Evolutionary conservation across 2,888 invertebrate genomes (phyloP).

Genomic region (Cephus runcator): DNA sequence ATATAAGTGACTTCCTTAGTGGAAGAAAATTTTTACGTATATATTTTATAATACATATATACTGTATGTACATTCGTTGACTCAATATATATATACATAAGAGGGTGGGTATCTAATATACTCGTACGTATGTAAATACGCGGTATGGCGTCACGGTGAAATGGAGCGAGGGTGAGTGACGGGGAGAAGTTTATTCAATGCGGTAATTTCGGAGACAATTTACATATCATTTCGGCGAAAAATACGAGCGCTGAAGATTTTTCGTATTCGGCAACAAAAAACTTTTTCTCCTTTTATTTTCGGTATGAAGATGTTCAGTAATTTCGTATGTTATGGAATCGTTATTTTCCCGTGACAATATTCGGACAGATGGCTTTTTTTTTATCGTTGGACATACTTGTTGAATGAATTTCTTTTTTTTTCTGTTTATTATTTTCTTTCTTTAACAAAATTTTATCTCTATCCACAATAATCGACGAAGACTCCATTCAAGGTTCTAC

Average conservation of each 20-base stretch:
- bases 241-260: not conserved
- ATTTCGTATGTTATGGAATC: not conserved
- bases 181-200: constrained; percentile 23
- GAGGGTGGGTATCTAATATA: not conserved
- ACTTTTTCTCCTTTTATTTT: not conserved
- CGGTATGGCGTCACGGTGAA: constrained; percentile 7
- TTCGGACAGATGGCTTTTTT: no score
- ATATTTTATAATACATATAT: not conserved
- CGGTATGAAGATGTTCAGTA: no score
- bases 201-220: constrained; percentile 20
- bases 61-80: not conserved
- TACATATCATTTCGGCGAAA: constrained; percentile 18
- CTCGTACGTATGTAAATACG: constrained; percentile 7
- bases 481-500: not conserved
- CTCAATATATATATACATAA: not conserved
- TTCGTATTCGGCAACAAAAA: not conserved
- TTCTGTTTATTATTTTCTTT: no score
- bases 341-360: no score
- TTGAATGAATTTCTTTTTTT: no score
- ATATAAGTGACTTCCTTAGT: not conserved
- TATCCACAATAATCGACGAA: no score
- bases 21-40: not conserved
- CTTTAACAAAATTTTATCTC: no score
- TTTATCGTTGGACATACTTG: no score
- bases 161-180: constrained; percentile 16